These are phyloP conservation scores for Poecilus cupreus DNA, from an alignment of 2,888 invertebrate species.

Conservation along the genomic window DNA sequence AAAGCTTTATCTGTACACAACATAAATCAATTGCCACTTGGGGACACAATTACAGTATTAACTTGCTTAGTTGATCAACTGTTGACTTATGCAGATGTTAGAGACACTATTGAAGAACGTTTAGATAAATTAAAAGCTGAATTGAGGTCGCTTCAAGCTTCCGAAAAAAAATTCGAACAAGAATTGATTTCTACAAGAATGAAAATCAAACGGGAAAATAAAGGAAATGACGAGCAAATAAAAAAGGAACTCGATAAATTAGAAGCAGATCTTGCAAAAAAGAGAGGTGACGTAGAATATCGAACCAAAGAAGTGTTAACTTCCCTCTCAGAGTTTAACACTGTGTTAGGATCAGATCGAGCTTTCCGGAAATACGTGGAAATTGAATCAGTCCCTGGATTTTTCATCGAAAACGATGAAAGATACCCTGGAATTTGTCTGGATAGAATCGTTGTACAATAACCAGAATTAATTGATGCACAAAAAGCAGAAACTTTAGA, in stretches of 20 bases:
- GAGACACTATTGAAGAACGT: slow-evolving; percentile 90
- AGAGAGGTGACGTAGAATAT: slow-evolving; percentile 77
- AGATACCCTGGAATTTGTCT: slow-evolving; percentile 81
- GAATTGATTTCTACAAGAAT: slow-evolving; percentile 73
- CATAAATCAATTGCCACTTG: slow-evolving; percentile 84
- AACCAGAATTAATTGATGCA: slow-evolving; percentile 69
- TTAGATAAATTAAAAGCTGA: slow-evolving; percentile 84
- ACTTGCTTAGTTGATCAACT: slow-evolving; percentile 91
- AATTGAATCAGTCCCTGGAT: slow-evolving; percentile 81
- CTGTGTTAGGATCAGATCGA: slow-evolving; percentile 74
- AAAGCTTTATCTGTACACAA: slow-evolving; percentile 80
- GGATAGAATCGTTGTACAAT: slow-evolving; percentile 73
- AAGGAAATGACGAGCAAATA: slow-evolving; percentile 73
- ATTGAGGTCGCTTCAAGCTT: slow-evolving; percentile 79
- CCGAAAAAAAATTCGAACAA: slow-evolving; percentile 77
- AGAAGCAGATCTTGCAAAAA: slow-evolving; percentile 76
- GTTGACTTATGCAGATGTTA: slow-evolving; percentile 87
- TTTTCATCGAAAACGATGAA: slow-evolving; percentile 89
- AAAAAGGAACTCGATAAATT: slow-evolving; percentile 76
- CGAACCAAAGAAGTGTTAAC: slow-evolving; percentile 78
- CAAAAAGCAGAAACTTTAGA: slow-evolving; percentile 74
- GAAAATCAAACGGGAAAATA: slow-evolving; percentile 75
- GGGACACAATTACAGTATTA: slow-evolving; percentile 82
- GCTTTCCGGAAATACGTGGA: slow-evolving; percentile 69
- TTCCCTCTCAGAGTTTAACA: slow-evolving; percentile 75